phyloP scores from a whole-genome alignment of 2,113 vertebrate genomes.

The Pelecanus crispus region DNA sequence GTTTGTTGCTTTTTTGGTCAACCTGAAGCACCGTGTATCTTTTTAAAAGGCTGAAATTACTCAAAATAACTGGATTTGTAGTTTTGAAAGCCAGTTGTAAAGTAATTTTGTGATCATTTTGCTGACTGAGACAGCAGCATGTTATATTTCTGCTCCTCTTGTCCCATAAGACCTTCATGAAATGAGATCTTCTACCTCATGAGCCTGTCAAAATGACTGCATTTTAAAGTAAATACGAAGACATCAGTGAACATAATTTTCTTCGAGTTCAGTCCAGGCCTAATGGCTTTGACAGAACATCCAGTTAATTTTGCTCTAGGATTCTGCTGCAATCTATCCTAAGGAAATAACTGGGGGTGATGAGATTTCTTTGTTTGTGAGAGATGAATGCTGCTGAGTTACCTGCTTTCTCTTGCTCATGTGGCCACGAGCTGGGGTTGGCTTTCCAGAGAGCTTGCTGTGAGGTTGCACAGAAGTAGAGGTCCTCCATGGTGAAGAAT shows the following conservation, averaged over 20 bases:
- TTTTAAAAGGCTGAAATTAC: conserved; percentile 43
- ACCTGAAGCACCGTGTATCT: background rate
- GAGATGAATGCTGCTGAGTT: background rate
- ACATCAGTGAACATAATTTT: conserved; percentile 53
- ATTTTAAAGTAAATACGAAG: conserved; percentile 57
- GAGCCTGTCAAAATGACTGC: conserved; percentile 45
- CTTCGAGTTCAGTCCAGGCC: conserved; percentile 18
- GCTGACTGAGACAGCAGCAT: conserved; percentile 47
- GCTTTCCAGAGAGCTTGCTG: background rate
- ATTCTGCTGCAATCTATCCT: conserved; percentile 27
- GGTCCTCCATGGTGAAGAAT: background rate
- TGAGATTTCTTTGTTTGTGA: conserved; percentile 43
- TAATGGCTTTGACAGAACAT: conserved; percentile 57
- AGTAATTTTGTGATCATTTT: conserved; percentile 52
- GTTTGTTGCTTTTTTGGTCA: conserved; percentile 37
- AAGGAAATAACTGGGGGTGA: conserved; percentile 46
- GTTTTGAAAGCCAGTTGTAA: conserved; percentile 51
- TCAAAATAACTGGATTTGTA: conserved; percentile 58
- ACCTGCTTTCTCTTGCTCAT: background rate
- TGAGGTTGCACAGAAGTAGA: background rate
- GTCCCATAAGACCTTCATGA: conserved; percentile 56
- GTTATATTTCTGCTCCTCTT: conserved; percentile 39
- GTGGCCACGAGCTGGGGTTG: rapidly evolving
- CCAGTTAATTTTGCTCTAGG: conserved; percentile 44
- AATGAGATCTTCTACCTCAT: conserved; percentile 60